Base-by-base conservation (phyloP, 2,888 invertebrate species). In the Melinaea menophilus region DNA sequence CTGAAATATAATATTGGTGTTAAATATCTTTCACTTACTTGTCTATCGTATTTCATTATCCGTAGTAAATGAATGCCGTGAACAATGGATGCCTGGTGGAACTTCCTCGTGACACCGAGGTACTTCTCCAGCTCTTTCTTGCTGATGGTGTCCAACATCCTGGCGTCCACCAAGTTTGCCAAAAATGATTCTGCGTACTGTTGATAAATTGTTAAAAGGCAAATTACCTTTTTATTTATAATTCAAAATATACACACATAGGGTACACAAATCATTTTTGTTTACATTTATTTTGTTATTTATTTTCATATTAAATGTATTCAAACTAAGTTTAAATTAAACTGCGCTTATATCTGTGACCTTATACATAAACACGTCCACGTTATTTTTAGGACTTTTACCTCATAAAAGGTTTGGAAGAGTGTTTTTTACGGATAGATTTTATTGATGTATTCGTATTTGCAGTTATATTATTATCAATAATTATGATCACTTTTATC, bases 121-220 rank as follows among this genome's bases (percentile, higher is more conserved):
- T 97, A 95, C 84, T 98, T 98, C 84, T 98, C 98, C 77, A 98
- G 90, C 81, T 98, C 98, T 80, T 98, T 97, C 86, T 97, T 97
- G 76, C 97, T 97, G 73, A 98, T 92, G 65, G 97, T 96, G 79
- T 98, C 97, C 80, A 98, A 88, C 94, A 98, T 96, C 64, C 98
- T 93, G 2, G 98, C 98, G 84, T 98, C 98, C 31, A 98, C 97
- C 85, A 98, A 93, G 77, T 95, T 97, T 55, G 95, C 94, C 70
- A 97, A 93, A 84, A 98, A 98, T 58, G 94, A 95, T 75, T 97
- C 96, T 0, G 95, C 94, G 82, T 98, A 98, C 93, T 98, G 94
- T 69, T 80, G 77, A 71, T 60, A 64, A 31, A 56, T 56, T 46
- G 64, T 41, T 22, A 12, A 12, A 34, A 51, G 46, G 31, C 9